These are phyloP conservation scores for Scyliorhinus canicula DNA, from an alignment of 2,797 vertebrate species.

Conservation along the genomic window DNA sequence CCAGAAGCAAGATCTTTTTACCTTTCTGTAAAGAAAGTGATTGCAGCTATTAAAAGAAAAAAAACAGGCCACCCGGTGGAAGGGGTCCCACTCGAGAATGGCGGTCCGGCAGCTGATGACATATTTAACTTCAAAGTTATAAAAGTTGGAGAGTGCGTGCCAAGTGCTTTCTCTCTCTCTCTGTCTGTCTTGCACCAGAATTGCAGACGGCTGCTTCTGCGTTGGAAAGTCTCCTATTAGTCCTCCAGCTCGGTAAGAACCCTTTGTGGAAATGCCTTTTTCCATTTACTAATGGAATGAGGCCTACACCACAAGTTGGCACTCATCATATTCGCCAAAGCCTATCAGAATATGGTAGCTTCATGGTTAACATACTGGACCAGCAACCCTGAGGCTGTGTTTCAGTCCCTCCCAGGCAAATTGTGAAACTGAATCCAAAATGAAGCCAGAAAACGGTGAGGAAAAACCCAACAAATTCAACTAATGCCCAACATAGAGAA, in stretches of 20 bases:
- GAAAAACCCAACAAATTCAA: background rate
- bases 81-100: no score
- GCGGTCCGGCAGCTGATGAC: background rate
- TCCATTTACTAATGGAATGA: background rate
- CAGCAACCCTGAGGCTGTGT: background rate
- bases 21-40: no score
- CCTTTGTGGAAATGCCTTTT: background rate
- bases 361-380: background rate
- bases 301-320: background rate
- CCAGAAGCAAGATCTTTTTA: no score
- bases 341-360: background rate
- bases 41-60: no score
- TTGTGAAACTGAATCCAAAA: background rate
- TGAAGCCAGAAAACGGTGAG: background rate
- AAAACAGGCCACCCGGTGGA: background rate
- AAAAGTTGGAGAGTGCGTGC: background rate
- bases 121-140: background rate
- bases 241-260: no score
- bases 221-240: no score
- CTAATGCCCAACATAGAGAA: no score
- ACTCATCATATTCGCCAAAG: background rate
- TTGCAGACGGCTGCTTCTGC: no score
- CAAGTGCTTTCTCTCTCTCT: background rate
- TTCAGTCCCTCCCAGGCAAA: background rate
- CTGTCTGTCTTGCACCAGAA: no score